Conservation (phyloP, 2,113 vertebrate species). For the Hiodon alosoides region DNA sequence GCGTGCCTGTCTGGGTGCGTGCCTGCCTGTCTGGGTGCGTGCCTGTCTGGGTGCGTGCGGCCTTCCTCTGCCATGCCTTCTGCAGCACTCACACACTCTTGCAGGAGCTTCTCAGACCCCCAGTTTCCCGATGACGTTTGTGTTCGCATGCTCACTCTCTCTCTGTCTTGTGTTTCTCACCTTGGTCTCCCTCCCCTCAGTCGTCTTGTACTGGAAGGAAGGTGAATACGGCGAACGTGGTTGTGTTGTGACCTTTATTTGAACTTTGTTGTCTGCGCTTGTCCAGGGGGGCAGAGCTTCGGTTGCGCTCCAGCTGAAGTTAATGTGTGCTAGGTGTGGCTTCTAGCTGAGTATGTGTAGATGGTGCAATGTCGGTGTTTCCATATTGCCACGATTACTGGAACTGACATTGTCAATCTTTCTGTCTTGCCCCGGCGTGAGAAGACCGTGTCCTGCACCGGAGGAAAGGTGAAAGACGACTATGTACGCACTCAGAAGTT, state of each 20-base stretch:
- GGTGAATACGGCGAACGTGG: constrained; percentile 50
- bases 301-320: neutral
- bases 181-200: constrained; percentile 39
- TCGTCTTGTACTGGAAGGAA: constrained; percentile 63
- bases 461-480: constrained; percentile 54
- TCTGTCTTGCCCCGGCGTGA: constrained; percentile 16
- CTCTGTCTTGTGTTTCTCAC: constrained; percentile 26
- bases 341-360: neutral
- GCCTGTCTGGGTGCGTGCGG: too few relatives aligned
- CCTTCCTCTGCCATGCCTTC: too few relatives aligned
- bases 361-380: neutral
- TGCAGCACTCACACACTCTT: neutral
- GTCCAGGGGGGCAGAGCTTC: neutral
- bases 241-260: neutral
- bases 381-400: neutral
- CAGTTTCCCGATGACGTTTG: neutral
- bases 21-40: too few relatives aligned
- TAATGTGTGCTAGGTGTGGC: neutral
- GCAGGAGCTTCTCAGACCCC: too few relatives aligned
- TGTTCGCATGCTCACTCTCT: constrained; percentile 19
- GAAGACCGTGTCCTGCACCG: constrained; percentile 62
- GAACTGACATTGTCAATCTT: constrained; percentile 11
- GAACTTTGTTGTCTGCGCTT: neutral
- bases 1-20: too few relatives aligned
- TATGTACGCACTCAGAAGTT: neutral